Conservation (phyloP, 2,888 invertebrate species). For the Xanthorhoe spadicearia region DNA sequence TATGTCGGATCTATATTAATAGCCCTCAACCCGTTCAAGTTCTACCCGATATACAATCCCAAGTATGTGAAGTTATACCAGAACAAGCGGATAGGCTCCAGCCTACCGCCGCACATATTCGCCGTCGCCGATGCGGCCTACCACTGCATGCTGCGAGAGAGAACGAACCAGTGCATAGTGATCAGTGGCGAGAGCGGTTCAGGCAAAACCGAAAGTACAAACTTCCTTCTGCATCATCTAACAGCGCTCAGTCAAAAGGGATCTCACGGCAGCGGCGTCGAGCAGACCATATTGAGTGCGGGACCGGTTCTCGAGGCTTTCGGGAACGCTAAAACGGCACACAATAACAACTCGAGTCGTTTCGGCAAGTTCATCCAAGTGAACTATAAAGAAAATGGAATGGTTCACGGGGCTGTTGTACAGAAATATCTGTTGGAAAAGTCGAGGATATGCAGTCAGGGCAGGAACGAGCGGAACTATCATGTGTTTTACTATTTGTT, state of each 20-base stretch:
- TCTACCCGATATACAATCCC: conserved; percentile 98
- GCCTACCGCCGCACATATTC: conserved; percentile 98
- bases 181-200: conserved; percentile 98
- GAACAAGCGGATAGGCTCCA: conserved; percentile 94
- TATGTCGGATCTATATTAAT: conserved; percentile 98
- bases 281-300: conserved; percentile 97
- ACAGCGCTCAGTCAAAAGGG: conserved; percentile 98
- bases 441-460: conserved; percentile 97
- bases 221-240: conserved; percentile 96
- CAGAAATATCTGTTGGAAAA: conserved; percentile 98
- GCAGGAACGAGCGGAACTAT: conserved; percentile 97
- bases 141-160: conserved; percentile 96
- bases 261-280: conserved; percentile 97
- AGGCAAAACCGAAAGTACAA: conserved; percentile 98
- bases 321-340: conserved; percentile 99
- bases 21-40: conserved; percentile 97
- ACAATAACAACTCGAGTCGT: conserved; percentile 98
- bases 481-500: conserved; percentile 98
- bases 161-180: conserved; percentile 95
- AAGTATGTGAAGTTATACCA: conserved; percentile 98
- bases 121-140: conserved; percentile 98
- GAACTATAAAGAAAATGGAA: conserved; percentile 98
- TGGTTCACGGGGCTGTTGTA: conserved; percentile 98
- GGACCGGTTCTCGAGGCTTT: conserved; percentile 98
- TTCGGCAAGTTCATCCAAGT: conserved; percentile 99